Base-by-base conservation (phyloP, 2,113 vertebrate genomes). In the Helogale parvula region DNA sequence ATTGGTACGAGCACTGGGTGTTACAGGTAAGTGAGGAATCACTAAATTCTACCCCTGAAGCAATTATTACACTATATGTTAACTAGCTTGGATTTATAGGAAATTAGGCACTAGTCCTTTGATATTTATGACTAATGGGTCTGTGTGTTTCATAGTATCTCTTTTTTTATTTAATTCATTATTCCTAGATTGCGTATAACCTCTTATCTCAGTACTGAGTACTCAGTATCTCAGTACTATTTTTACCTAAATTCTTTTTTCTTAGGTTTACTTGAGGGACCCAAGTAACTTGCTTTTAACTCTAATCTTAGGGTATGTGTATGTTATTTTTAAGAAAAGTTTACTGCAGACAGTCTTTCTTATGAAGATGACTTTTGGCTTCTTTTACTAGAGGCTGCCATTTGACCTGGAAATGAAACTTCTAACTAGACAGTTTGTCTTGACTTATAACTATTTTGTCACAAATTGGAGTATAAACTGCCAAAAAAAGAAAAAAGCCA, bases 401-500 rank as follows among this genome's bases (percentile, higher is more conserved):
- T 95, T 97, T 87, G 50, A 81, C 38, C 45, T 79, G 31, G 31
- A 94, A 93, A 96, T 91, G 23, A 92, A 93, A 90, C 45, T 66
- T 74, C 25, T 65, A 84, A 45, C 45, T 41, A 38, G 52, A 29
- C 7, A 92, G 19, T 89, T 82, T 79, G n/a, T 84, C 92, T 93
- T 50, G 29, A 76, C 52, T 95, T 92, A 68, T 0, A 94, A 79
- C 76, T 68, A 72, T 90, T 95, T 91, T 94, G 71, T 90, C 77
- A 90, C 85, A 90, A 95, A 74, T 84, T 81, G 21, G 16, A 96
- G 33, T 82, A 38, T 97, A 45, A 88, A 95, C 23, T 97, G 29
- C 57, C 47, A 84, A 97, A 93, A 72, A 94, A 65, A 92, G 88
- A 83, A 83, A 97, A 94, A 81, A 92, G 25, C 33, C 81, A 77